phyloP scores from a whole-genome alignment of 2,113 vertebrate genomes.

The Spermophilus dauricus region DNA sequence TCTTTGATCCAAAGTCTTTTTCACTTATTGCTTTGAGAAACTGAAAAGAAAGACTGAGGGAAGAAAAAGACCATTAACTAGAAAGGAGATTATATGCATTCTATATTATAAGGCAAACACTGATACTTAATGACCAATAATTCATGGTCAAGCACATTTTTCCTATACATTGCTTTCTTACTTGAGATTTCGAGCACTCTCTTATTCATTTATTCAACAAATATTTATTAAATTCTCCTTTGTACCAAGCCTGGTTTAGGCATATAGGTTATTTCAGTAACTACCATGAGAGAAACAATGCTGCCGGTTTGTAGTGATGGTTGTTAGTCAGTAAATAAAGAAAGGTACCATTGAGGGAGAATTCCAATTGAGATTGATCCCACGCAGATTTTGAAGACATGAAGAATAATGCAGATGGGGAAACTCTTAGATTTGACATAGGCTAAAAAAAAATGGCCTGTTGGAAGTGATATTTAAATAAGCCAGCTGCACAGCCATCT shows the following conservation, averaged over 20 bases:
- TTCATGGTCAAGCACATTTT: conserved; percentile 63
- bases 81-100: conserved; percentile 41
- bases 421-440: neutral
- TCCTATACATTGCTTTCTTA: neutral
- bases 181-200: conserved; percentile 33
- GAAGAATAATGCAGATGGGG: neutral
- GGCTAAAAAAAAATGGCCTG: neutral
- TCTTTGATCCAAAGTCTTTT: conserved; percentile 68
- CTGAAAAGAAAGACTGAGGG: neutral
- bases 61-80: neutral
- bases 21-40: conserved; percentile 58
- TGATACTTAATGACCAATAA: conserved; percentile 61
- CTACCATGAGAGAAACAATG: neutral
- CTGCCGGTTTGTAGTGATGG: neutral
- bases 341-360: neutral
- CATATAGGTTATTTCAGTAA: neutral
- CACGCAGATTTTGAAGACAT: neutral
- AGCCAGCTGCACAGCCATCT: neutral
- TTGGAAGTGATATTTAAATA: neutral
- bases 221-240: neutral
- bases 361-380: neutral
- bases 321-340: neutral
- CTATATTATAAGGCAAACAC: neutral
- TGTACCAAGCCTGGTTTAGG: neutral
- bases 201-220: neutral